Evolutionary conservation across 1,140 invertebrate species (phyloP), one percentile per base, ranked within the genome.

Genomic region (Yoshiicerus persimilis): DNA sequence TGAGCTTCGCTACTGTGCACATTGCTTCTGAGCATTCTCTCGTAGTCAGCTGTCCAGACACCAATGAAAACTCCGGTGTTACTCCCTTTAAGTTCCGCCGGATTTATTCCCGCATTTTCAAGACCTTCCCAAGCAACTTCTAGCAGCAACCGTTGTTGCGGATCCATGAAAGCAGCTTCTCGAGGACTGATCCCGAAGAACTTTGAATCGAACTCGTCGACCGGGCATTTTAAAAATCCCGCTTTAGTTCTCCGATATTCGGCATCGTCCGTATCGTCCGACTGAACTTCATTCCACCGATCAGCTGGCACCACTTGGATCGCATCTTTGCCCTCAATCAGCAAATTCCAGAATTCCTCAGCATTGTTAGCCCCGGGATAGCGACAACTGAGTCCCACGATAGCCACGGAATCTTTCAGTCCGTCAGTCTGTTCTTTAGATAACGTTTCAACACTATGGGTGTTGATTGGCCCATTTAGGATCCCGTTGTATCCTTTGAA

Each of bases 61-160:
- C 87, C 87, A 62, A 86, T 32, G 38, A 88, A 88, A 27, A 88
- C 87, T 30, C 34, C 27, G 3, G 83, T 66, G 25, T 66, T 70
- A 16, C 39, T 66, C 11, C 87, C 87, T 27, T 64, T 64, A 2
- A 88, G 32, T 0, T n/a, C 36, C 0, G 4, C 0, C 11, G 87
- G 83, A 20, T 85, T 39, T 2, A 88, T 80, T 4, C 62, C 77
- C 0, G 87, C 87, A 27, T 95, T 95, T 90, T 94, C 91, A 77
- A 95, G 93, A 5, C 94, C 93, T 92, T 95, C 95, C 91, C 94
- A 94, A 5, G 94, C 92, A 10, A 94, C 92, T 91, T 95, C 95
- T 5, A 95, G 91, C 27, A 95, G 91, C 41, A 95, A 90, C 86
- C 95, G 91, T 25, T 94, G 91, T 92, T 95, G 95, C 47, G 95